These are phyloP conservation scores for Paratilapia polleni DNA, from an alignment of 2,113 vertebrate genomes.

Conservation along the genomic window DNA sequence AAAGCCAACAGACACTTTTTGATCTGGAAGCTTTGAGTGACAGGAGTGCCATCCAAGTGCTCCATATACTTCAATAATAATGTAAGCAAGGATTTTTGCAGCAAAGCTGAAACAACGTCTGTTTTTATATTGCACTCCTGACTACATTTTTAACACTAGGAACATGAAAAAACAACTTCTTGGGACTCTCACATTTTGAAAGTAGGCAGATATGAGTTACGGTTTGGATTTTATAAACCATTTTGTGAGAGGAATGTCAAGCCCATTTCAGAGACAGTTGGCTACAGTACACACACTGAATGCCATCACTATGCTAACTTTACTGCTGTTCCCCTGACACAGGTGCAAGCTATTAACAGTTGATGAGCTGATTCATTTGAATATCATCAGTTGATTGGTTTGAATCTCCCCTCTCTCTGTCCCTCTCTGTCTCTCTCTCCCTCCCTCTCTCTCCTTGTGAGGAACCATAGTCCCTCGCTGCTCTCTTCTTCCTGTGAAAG, in stretches of 20 bases:
- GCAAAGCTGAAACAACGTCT: no score
- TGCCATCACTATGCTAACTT: background rate
- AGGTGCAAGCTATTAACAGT: background rate
- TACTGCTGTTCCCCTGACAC: background rate
- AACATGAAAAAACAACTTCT: no score
- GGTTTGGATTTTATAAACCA: no score
- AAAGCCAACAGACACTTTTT: background rate
- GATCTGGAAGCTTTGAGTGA: background rate
- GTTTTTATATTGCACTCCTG: no score
- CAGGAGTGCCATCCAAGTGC: background rate
- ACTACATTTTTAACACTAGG: no score
- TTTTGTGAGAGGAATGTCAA: no score
- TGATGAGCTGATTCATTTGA: background rate
- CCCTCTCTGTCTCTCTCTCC: no score
- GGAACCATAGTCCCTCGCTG: background rate
- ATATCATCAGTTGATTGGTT: background rate
- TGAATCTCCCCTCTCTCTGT: background rate
- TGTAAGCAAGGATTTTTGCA: no score
- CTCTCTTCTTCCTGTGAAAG: background rate
- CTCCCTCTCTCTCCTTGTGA: background rate
- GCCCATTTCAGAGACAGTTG: background rate
- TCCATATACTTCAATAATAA: background rate
- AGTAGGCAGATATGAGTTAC: no score
- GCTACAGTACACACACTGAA: background rate
- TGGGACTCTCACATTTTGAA: no score